Base-by-base conservation (phyloP, 2,113 vertebrate genomes). In the Oenanthe oenanthe region DNA sequence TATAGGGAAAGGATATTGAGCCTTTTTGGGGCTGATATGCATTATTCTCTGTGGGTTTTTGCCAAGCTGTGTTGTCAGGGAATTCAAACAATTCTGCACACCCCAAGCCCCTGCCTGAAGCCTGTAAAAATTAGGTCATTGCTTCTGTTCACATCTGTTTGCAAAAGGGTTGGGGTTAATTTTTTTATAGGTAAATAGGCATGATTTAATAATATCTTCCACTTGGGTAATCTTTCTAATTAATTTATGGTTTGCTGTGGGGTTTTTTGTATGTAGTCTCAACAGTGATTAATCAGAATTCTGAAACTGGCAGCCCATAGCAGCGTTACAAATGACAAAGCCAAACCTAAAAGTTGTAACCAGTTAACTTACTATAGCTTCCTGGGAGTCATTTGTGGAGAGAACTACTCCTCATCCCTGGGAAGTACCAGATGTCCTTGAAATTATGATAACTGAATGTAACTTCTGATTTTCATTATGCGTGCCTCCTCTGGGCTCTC, bases 231-330 rank as follows among this genome's bases (percentile, higher is more conserved):
- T 89, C 63, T 58, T 94, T 89, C 87, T 93, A 88, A 95, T 93
- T 93, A 95, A 92, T 96, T 85, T 85, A 94, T 95, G 74, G 62
- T 51, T 92, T 83, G 53, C 67, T 76, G 62, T 76, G 75, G 54
- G 6, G 0, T 67, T 96, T 90, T 84, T 58, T 81, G 9, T 2
- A 0, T 50, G 19, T 43, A 73, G 43, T 80, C 54, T 95, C 81
- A 83, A 77, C 71, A 85, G 89, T 66, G 89, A 95, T 96, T 92
- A 94, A 94, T 95, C 89, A 94, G 81, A 77, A 83, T 94, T 92
- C 66, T 73, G 73, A 66, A 91, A 70, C 74, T 93, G 89, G 81
- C 93, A 95, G 78, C 51, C 94, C 62, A 38, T 65, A 74, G 67
- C 84, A 73, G 29, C 0, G 0, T 85, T 94, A 66, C 34, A 83